These are phyloP conservation scores for Ardeotis arabs DNA, from an alignment of 2,113 vertebrate species.

Conservation along the genomic window DNA sequence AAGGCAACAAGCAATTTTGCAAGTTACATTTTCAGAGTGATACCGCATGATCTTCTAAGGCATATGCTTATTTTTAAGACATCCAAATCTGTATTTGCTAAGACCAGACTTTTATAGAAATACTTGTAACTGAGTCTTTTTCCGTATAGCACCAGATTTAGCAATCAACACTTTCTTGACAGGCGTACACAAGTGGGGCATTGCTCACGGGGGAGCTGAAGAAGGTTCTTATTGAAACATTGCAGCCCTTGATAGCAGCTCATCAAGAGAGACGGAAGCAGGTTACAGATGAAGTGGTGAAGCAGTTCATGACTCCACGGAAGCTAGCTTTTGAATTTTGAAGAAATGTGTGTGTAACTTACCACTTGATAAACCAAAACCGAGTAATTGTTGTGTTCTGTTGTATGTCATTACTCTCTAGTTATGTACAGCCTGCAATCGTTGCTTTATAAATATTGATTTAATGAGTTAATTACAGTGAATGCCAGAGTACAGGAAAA, in stretches of 20 bases:
- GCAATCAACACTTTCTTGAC: not conserved
- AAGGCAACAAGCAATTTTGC: not conserved
- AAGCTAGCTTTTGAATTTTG: slow-evolving; percentile 85
- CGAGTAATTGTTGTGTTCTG: not conserved
- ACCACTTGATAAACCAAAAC: not conserved
- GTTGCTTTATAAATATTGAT: slow-evolving; percentile 35
- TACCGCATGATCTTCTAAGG: not conserved
- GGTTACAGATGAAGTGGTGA: slow-evolving; percentile 86
- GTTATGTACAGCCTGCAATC: not conserved
- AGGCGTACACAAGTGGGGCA: slow-evolving; percentile 93
- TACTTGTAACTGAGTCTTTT: not conserved
- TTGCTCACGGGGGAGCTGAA: slow-evolving; percentile 95
- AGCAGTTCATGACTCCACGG: slow-evolving; percentile 92
- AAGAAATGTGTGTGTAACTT: not conserved
- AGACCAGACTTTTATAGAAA: not conserved
- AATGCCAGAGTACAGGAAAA: not conserved
- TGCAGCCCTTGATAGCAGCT: slow-evolving; percentile 89
- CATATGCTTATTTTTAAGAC: not conserved
- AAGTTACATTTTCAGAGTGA: not conserved
- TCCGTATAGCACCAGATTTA: not conserved
- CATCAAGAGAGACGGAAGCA: slow-evolving; percentile 92
- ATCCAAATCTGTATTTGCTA: not conserved
- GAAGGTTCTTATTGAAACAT: slow-evolving; percentile 88
- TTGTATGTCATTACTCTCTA: not conserved
- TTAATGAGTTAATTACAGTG: not conserved